A percentile compares a stretch with the other conserved stretches of the same genome.
Evolutionary conservation across 2,888 invertebrate genomes (phyloP).

Genomic region (Pseudococcus viburni): DNA sequence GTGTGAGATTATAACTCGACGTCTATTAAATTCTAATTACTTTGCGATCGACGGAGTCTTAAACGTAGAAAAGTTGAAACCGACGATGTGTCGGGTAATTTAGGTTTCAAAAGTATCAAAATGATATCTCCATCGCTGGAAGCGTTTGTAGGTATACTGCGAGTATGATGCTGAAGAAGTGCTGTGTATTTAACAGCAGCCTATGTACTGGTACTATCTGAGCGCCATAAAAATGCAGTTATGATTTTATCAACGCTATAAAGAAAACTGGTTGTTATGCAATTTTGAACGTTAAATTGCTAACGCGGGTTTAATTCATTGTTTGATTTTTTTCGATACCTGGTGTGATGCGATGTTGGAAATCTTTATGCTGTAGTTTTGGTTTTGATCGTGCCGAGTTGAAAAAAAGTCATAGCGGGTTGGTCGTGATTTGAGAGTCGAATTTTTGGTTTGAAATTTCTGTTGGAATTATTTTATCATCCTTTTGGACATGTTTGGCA

Average conservation of each 20-base stretch:
- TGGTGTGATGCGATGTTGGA: not conserved
- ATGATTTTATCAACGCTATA: not conserved
- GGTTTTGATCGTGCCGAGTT: no score
- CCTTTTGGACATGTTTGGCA: no score
- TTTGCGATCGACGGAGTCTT: not conserved
- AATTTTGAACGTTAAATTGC: not conserved
- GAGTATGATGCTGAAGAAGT: not conserved
- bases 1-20: not conserved
- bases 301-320: not conserved
- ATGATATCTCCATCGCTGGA: not conserved
- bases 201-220: not conserved
- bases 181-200: not conserved
- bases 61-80: constrained; percentile 21
- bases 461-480: no score
- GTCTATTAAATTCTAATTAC: constrained; percentile 25
- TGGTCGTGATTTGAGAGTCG: no score
- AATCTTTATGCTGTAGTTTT: not conserved
- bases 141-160: not conserved
- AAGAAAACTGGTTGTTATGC: constrained; percentile 21
- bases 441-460: no score
- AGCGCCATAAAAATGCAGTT: constrained; percentile 11
- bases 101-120: not conserved
- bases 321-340: not conserved
- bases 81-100: not conserved
- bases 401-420: no score